Conservation (phyloP, 1,140 invertebrate genomes). For the Ips nitidus region DNA sequence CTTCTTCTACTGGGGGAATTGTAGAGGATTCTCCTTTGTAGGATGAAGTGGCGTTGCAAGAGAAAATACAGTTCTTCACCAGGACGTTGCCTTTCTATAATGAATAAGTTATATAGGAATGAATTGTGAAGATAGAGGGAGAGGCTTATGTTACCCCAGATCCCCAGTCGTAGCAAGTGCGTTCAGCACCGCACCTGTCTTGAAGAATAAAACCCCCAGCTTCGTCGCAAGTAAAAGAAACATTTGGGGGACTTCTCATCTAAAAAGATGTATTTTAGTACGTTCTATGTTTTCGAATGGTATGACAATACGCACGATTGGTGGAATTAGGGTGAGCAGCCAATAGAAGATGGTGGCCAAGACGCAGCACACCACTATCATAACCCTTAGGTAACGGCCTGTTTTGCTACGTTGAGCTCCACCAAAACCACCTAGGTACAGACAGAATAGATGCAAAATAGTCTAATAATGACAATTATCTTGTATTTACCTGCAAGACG, state of each 20-base stretch:
- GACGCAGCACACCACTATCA: conserved; percentile 68
- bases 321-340: conserved; percentile 65
- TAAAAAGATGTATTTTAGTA: conserved; percentile 41
- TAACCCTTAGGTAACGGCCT: conserved; percentile 61
- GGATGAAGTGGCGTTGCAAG: conserved; percentile 55
- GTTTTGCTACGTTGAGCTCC: conserved; percentile 49
- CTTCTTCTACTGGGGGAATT: conserved; percentile 41
- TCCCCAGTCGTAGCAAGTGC: conserved; percentile 64
- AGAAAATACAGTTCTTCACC: conserved; percentile 61
- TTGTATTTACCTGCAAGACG: conserved; percentile 51
- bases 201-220: conserved; percentile 67
- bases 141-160: conserved; percentile 21
- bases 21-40: conserved; percentile 43
- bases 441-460: not conserved
- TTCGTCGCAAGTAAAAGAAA: conserved; percentile 69
- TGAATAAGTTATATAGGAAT: conserved; percentile 16
- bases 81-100: conserved; percentile 54
- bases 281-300: not conserved
- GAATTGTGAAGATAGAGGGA: not conserved
- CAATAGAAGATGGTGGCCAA: conserved; percentile 68
- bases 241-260: conserved; percentile 58
- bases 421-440: conserved; percentile 51
- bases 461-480: too few species aligned
- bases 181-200: conserved; percentile 64
- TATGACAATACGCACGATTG: conserved; percentile 54